Evolutionary conservation across 2,888 invertebrate species (phyloP), one percentile per base, ranked within the genome.

Genomic region (Norana najaformis): DNA sequence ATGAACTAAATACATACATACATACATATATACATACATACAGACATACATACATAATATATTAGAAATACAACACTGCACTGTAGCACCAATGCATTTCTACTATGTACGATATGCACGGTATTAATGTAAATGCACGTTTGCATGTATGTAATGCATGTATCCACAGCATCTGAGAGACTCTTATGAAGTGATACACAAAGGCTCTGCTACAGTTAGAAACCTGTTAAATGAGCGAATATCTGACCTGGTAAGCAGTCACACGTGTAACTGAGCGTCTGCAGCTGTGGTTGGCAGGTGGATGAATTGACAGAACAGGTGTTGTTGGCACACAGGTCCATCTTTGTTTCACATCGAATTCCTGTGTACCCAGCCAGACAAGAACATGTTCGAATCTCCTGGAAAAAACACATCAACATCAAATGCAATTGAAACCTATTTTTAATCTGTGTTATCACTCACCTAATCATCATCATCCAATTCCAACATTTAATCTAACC

Each of bases 261-360:
- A 14, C 85, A 85, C n/a, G 85, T 36, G 85, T 85, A 85, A n/a
- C 8, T 37, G 37, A 85, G 85, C 37, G 85, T 85, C 85, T 37
- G 36, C 20, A 14, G 37, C 85, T n/a, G 6, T 20, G 37, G 36
- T 35, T 37, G 85, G 35, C 85, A 85, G 35, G 18, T 36, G 23
- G 85, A 85, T 20, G 36, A 36, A 85, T 16, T 85, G 36, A 36
- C 18, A 30, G 36, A 30, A 85, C 85, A 85, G n/a, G 85, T 85
- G 94, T 96, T 96, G 88, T 96, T 96, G 90, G 96, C 95, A 94
- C 98, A 98, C 94, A 98, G 98, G 95, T 98, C 97, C 93, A 98
- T 97, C 95, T 98, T 97, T 20, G 36, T 39, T 34, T 90, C 83
- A 90, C 98, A 98, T 94, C 96, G 96, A 11, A 94, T 95, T 0